Evolutionary conservation across 2,888 invertebrate species (phyloP).

Genomic region (Erebia epiphron): DNA sequence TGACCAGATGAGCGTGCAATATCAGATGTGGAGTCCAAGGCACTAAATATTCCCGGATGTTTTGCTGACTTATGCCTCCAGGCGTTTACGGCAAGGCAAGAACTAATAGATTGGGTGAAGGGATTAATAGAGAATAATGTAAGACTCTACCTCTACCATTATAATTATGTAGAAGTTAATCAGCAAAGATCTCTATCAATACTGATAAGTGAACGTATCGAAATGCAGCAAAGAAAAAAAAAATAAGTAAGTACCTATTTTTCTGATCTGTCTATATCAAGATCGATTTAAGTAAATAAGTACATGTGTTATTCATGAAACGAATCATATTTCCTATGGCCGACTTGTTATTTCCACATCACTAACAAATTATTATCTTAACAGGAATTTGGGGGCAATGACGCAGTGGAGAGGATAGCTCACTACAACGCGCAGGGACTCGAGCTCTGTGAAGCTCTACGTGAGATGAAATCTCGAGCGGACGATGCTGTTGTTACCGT

Average conservation of each 20-base stretch:
- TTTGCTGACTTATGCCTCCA: slow-evolving; percentile 72
- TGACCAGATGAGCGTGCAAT: slow-evolving; percentile 61
- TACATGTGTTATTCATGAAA: no score
- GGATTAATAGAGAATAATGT: slow-evolving; percentile 61
- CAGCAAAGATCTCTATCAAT: no score
- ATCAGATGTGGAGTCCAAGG: slow-evolving; percentile 59
- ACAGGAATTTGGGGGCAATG: slow-evolving; percentile 48
- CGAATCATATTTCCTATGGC: no score
- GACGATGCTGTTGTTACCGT: slow-evolving; percentile 60
- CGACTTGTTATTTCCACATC: no score
- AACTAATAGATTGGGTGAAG: slow-evolving; percentile 75
- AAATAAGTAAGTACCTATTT: no score
- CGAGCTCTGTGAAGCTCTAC: slow-evolving; percentile 64
- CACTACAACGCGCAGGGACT: slow-evolving; percentile 66
- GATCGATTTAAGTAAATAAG: no score
- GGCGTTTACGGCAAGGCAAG: slow-evolving; percentile 70
- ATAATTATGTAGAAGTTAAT: no score
- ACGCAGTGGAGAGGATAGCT: slow-evolving; percentile 59
- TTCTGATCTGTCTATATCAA: no score
- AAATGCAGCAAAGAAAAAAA: no score
- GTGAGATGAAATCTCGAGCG: slow-evolving; percentile 60
- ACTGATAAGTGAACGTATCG: no score
- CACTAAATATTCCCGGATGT: slow-evolving; percentile 58
- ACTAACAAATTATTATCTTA: not conserved
- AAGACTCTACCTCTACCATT: slow-evolving; percentile 30